Conservation (phyloP, 2,797 vertebrate genomes). For the Peromyscus eremicus region DNA sequence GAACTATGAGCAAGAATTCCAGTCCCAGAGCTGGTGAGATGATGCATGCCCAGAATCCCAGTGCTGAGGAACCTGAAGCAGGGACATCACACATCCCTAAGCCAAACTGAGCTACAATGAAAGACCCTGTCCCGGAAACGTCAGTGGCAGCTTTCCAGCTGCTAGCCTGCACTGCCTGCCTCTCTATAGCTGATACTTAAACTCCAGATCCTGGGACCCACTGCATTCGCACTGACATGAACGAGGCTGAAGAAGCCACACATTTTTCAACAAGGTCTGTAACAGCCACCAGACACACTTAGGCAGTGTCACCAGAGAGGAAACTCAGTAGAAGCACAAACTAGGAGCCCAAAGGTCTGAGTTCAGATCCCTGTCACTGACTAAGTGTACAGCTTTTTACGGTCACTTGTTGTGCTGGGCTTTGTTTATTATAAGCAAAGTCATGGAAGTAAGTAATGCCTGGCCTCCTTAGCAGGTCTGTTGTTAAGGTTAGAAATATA, state of each 20-base stretch:
- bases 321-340: neutral
- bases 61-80: neutral
- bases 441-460: neutral
- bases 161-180: neutral
- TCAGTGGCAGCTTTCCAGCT: neutral
- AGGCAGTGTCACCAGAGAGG: neutral
- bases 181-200: neutral
- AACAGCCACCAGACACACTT: neutral
- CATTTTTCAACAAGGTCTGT: neutral
- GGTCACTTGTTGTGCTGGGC: neutral
- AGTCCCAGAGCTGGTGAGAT: neutral
- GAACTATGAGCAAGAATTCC: neutral
- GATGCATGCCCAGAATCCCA: neutral
- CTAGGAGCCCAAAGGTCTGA: neutral
- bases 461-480: neutral
- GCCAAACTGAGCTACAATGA: neutral
- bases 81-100: neutral
- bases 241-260: neutral
- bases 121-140: neutral
- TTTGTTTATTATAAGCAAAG: neutral
- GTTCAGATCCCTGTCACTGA: neutral
- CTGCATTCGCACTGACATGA: neutral
- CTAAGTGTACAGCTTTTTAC: neutral
- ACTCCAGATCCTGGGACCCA: neutral
- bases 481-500: neutral